These are phyloP conservation scores for Leucopternis melanops DNA, from an alignment of 2,113 vertebrate species.

Conservation along the genomic window DNA sequence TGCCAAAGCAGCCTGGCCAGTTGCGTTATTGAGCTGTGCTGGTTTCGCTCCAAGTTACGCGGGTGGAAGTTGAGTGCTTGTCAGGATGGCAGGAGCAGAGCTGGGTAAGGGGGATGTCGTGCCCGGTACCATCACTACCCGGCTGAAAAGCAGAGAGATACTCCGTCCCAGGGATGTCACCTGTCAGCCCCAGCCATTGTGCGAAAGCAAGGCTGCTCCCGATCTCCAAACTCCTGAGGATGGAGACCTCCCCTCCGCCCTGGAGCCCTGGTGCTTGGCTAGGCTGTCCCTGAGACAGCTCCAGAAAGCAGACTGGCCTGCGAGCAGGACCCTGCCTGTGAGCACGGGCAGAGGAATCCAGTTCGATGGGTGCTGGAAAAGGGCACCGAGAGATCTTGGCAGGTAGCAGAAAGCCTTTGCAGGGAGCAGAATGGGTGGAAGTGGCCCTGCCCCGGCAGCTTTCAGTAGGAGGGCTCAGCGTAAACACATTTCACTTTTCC, in stretches of 20 bases:
- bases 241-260: background rate
- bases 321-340: background rate
- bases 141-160: background rate
- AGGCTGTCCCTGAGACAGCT: background rate
- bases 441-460: background rate
- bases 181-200: background rate
- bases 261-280: background rate
- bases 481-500: background rate
- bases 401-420: background rate
- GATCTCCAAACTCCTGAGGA: background rate
- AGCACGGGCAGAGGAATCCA: background rate
- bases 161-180: background rate
- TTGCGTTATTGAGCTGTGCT: background rate
- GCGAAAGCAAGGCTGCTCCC: background rate
- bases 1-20: no score
- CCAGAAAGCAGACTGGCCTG: background rate
- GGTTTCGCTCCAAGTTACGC: accelerated
- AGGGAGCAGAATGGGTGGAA: background rate
- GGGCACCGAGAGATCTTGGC: background rate
- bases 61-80: background rate
- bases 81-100: background rate
- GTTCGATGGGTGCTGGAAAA: background rate
- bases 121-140: accelerated
- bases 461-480: background rate
- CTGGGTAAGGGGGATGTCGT: background rate